Evolutionary conservation across 2,113 vertebrate species (phyloP), one percentile per base, ranked within the genome.

Genomic region (Apus apus): DNA sequence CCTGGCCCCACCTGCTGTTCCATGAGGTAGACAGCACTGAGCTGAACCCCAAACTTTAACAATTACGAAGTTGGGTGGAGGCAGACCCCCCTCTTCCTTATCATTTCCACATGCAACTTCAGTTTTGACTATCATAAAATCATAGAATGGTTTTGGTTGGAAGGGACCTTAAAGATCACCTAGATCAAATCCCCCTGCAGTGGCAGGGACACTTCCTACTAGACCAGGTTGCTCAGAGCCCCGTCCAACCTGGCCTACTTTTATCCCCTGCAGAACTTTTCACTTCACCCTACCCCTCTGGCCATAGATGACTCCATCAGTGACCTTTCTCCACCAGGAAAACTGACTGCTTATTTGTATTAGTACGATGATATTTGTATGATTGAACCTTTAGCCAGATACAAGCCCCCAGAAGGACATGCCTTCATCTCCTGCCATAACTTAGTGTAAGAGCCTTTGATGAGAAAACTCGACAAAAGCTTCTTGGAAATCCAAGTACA

Each of bases 341-440:
- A 43, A 20, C 0, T 5, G 2, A 25, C 13, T 1, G 1, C 51
- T 56, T 71, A 18, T 58, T 60, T 0, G 0, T 45, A 32, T 34
- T 48, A 48, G 46, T 19, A 48, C 8, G 20, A 48, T 48, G 21
- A 48, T 48, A 48, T 21, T 48, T 48, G 46, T 19, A 48, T 19
- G 20, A 4, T 48, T 11, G 46, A 20, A 48, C 53, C 50, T 36
- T 66, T 2, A 45, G 18, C 34, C 92, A 74, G 56, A 51, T 13
- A 82, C 8, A 61, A 77, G 36, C 53, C 46, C 72, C 38, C 3
- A 0, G 51, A 40, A 79, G 86, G 64, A 73, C 32, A 2, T 5
- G 32, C 51, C 60, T 84, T 81, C 57, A 14, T 19, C 64, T 84
- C 79, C 86, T 25, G 73, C 46, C 48, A 9, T 46, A 73, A 79